Percentiles rank a stretch among this genome's conserved stretches.
phyloP scores from a whole-genome alignment of 2,113 vertebrate genomes.

The Malurus elegans region DNA sequence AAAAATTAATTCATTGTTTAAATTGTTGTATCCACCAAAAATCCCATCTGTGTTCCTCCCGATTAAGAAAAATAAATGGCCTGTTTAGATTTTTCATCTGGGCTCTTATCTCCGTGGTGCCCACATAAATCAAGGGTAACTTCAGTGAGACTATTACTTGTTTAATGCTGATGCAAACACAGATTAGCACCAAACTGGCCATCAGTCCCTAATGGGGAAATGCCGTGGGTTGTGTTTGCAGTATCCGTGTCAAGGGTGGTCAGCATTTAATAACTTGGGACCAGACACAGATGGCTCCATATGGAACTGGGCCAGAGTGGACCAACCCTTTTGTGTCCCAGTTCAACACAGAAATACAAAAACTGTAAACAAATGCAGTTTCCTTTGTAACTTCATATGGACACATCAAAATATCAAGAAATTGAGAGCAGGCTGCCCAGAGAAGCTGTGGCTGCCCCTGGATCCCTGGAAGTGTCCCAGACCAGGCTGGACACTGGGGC shows the following conservation, averaged over 20 bases:
- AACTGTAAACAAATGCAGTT: neutral
- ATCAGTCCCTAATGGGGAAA: neutral
- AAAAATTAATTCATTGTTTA: neutral
- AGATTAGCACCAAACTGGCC: neutral
- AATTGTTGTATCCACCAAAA: neutral
- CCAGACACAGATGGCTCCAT: neutral
- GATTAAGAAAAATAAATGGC: neutral
- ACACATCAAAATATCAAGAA: neutral
- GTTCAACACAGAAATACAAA: neutral
- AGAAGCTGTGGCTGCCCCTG: neutral
- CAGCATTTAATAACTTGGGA: neutral
- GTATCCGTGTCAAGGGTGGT: neutral
- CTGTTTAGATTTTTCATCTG: neutral
- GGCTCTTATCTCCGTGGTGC: neutral
- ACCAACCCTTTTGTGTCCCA: neutral
- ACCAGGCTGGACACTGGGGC: rapidly evolving
- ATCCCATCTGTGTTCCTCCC: neutral
- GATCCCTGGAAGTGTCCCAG: neutral
- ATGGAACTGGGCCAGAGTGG: neutral
- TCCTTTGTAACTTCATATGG: neutral
- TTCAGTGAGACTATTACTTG: neutral
- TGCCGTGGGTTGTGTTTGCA: neutral
- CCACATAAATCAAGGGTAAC: neutral
- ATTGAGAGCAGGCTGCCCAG: neutral
- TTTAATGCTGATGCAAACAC: neutral